Evolutionary conservation across 2,113 vertebrate species (phyloP).

Genomic region (Acrocephalus kingi): DNA sequence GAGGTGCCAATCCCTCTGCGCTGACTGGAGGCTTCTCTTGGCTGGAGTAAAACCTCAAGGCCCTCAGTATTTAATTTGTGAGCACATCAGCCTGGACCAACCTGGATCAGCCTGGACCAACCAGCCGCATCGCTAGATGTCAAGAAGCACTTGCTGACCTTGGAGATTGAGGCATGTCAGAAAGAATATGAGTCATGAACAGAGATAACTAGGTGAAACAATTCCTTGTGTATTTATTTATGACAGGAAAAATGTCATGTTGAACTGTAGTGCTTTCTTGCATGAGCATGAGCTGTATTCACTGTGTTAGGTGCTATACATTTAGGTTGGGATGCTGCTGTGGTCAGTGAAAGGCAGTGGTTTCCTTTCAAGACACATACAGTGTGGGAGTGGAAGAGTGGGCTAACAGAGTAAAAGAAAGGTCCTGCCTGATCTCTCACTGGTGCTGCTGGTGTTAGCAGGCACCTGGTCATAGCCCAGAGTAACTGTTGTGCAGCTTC

Average conservation of each 20-base stretch:
- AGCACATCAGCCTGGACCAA: background rate
- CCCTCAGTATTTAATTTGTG: background rate
- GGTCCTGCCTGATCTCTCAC: background rate
- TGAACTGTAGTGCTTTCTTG: background rate
- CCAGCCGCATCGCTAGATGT: background rate
- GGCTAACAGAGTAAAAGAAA: background rate
- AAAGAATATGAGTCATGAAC: background rate
- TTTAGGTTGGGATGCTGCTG: background rate
- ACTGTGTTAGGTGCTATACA: background rate
- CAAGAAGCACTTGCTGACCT: background rate
- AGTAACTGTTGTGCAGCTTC: background rate
- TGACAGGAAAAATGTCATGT: background rate
- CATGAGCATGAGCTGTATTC: background rate
- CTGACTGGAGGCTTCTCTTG: background rate
- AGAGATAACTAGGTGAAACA: background rate
- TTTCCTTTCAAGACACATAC: background rate
- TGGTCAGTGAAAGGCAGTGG: background rate
- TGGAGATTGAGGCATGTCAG: background rate
- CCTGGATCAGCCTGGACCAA: background rate
- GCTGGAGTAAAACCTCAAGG: background rate
- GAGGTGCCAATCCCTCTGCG: background rate
- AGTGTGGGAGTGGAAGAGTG: background rate
- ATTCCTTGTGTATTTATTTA: background rate
- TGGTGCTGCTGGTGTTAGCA: background rate
- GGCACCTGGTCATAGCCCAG: background rate